Percentiles rank a stretch among this genome's conserved stretches.
Evolutionary conservation across 2,888 invertebrate genomes (phyloP).

Genomic region (Cancer borealis): DNA sequence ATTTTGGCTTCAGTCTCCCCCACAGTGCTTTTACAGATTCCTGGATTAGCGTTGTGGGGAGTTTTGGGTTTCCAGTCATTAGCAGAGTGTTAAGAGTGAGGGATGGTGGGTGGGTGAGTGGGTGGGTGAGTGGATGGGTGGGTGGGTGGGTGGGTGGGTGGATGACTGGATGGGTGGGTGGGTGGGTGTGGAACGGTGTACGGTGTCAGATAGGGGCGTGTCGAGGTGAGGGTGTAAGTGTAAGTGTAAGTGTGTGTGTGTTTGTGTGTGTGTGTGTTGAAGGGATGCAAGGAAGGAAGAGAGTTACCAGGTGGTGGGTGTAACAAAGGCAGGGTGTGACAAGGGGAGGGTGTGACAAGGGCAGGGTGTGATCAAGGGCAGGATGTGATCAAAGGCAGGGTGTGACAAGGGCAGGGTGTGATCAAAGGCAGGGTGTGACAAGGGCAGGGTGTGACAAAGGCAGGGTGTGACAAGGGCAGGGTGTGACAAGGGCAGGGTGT

Average conservation of each 20-base stretch:
- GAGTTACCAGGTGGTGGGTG: neutral
- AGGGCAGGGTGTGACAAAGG: neutral
- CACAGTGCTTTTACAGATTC: slow-evolving; percentile 33
- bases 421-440: too few relatives aligned
- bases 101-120: neutral
- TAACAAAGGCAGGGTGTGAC: too few relatives aligned
- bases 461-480: too few relatives aligned
- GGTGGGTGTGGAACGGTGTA: too few relatives aligned
- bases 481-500: too few relatives aligned
- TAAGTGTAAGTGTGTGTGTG: neutral
- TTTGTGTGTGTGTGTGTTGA: too few relatives aligned
- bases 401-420: too few relatives aligned
- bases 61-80: slow-evolving; percentile 11
- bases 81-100: neutral
- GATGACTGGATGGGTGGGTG: too few relatives aligned
- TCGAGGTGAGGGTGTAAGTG: slow-evolving; percentile 3
- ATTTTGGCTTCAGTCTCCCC: slow-evolving; percentile 39
- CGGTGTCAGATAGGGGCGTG: neutral
- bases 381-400: too few relatives aligned
- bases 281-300: neutral
- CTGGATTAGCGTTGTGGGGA: neutral
- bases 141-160: neutral
- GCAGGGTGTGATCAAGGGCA: too few relatives aligned
- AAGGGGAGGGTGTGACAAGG: too few relatives aligned
- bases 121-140: neutral